These are phyloP conservation scores for Tromatobia lineatoria DNA, from an alignment of 2,888 invertebrate species.

Conservation along the genomic window DNA sequence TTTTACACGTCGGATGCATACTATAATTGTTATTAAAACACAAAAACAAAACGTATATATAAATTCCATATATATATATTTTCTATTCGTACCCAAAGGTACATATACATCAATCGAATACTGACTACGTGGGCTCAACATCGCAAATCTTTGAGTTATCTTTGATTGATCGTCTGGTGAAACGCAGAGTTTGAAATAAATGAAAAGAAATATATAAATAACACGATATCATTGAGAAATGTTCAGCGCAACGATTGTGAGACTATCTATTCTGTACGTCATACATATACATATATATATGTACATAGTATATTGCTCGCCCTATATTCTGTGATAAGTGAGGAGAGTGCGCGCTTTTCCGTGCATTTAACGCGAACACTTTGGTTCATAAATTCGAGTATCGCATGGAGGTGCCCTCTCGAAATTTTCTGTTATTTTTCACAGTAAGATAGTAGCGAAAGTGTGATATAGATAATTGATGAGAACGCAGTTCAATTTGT, in stretches of 20 bases:
- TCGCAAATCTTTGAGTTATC: conserved; percentile 66
- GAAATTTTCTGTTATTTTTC: conserved; percentile 39
- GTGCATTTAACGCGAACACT: conserved; percentile 25
- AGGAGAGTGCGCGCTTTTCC: conserved; percentile 42
- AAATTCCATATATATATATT: conserved; percentile 30
- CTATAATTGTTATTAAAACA: conserved; percentile 45
- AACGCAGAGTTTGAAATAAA: conserved; percentile 26
- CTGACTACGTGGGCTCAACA: conserved; percentile 69
- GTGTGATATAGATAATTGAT: conserved; percentile 23
- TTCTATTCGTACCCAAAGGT: conserved; percentile 62
- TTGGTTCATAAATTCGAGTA: conserved; percentile 42
- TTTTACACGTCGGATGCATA: conserved; percentile 39
- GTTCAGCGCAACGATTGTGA: conserved; percentile 59
- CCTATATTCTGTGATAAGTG: conserved; percentile 66
- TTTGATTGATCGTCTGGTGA: conserved; percentile 61
- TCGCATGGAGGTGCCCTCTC: conserved; percentile 21
- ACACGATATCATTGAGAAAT: conserved; percentile 50
- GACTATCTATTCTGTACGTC: conserved; percentile 58
- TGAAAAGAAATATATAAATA: conserved; percentile 21
- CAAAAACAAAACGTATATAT: conserved; percentile 15
- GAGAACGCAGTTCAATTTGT: conserved; percentile 2
- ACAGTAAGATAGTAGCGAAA: conserved; percentile 19
- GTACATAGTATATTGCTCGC: conserved; percentile 50
- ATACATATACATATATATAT: conserved; percentile 41
- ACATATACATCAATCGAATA: conserved; percentile 68